These are phyloP conservation scores for Drosophila tani DNA, from an alignment of 1,140 invertebrate genomes.

Conservation along the genomic window DNA sequence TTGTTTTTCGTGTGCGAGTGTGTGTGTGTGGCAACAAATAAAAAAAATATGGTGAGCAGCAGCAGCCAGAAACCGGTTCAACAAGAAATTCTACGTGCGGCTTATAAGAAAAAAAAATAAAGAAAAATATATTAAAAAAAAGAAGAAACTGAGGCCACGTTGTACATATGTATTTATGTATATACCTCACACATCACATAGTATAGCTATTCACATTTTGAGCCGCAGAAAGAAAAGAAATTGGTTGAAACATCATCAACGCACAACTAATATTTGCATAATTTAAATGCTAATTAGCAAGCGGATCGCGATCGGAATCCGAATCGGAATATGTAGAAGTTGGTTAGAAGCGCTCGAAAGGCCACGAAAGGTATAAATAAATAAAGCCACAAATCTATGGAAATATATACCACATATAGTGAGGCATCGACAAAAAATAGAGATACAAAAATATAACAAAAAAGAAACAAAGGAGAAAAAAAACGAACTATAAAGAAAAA, in stretches of 20 bases:
- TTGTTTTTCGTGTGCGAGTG: conserved; percentile 9
- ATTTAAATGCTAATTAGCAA: conserved; percentile 74
- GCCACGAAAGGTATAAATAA: conserved; percentile 62
- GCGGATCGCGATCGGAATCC: conserved; percentile 10
- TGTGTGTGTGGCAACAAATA: conserved; percentile 25
- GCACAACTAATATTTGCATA: conserved; percentile 71
- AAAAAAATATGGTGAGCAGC: conserved; percentile 22
- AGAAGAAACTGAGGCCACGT: conserved; percentile 39
- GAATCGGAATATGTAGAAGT: conserved; percentile 12
- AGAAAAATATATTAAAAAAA: neutral
- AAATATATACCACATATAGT: conserved; percentile 37
- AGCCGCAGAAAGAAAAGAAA: conserved; percentile 45
- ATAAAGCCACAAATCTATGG: conserved; percentile 39
- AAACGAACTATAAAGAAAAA: conserved; percentile 6
- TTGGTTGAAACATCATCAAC: conserved; percentile 29
- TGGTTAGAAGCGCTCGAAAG: conserved; percentile 9
- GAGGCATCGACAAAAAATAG: conserved; percentile 8
- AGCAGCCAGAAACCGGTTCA: conserved; percentile 57
- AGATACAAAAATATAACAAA: conserved; percentile 17
- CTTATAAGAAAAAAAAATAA: conserved; percentile 27
- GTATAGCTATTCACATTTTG: conserved; percentile 29
- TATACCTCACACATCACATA: conserved; percentile 2
- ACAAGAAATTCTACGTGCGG: conserved; percentile 66
- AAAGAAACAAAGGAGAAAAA: neutral
- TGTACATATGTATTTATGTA: conserved; percentile 3